phyloP scores from a whole-genome alignment of 2,113 vertebrate genomes.

The Chlorodrepanis virens region DNA sequence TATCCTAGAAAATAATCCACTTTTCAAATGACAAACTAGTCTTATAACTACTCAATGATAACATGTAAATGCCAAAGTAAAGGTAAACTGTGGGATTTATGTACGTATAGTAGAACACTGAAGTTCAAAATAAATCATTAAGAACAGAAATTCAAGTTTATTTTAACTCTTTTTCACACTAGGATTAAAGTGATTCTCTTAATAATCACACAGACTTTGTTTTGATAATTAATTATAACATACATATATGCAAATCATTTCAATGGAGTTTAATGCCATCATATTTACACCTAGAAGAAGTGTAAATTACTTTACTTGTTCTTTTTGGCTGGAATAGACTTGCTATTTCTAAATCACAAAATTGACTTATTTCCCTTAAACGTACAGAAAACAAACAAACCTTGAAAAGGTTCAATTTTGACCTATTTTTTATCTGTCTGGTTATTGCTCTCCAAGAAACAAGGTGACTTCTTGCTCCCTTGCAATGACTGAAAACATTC shows the following conservation, averaged over 20 bases:
- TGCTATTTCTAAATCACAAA: neutral
- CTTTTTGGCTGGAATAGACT: neutral
- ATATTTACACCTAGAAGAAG: neutral
- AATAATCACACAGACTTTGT: neutral
- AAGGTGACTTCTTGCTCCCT: neutral
- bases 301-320: neutral
- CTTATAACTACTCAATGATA: neutral
- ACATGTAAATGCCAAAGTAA: neutral
- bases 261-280: neutral
- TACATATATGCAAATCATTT: neutral
- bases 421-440: neutral
- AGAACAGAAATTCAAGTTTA: neutral
- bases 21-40: neutral
- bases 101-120: neutral
- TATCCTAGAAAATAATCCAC: neutral
- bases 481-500: neutral
- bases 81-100: neutral
- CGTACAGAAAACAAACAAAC: neutral
- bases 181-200: neutral
- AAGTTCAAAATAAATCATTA: neutral
- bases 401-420: neutral
- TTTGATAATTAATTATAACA: neutral
- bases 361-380: neutral
- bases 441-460: neutral
- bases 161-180: neutral